phyloP scores from a whole-genome alignment of 1,140 invertebrate species.

The Hirudo medicinalis region DNA sequence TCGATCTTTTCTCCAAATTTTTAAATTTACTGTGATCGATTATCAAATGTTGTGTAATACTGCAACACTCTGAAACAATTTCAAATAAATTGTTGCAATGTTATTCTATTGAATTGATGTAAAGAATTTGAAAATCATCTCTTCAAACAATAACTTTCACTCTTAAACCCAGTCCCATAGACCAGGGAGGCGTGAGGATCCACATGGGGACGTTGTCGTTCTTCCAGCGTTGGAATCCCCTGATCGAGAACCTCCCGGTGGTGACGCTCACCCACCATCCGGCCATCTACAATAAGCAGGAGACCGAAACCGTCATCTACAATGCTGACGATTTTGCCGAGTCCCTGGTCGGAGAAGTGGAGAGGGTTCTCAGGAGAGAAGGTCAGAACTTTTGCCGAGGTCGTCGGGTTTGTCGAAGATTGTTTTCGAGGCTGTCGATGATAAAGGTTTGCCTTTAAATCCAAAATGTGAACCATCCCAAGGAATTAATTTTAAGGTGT shows the following conservation, averaged over 20 bases:
- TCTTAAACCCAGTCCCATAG: constrained; percentile 38
- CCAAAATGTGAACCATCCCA: too few species aligned
- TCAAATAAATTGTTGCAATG: too few species aligned
- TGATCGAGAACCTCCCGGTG: constrained; percentile 61
- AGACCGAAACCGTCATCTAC: constrained; percentile 36
- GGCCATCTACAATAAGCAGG: constrained; percentile 55
- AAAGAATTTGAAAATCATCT: neutral
- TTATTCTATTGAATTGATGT: too few species aligned
- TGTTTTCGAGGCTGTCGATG: neutral
- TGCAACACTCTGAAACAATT: too few species aligned
- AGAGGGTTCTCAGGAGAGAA: constrained; percentile 20
- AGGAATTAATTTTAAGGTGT: too few species aligned
- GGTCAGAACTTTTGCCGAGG: neutral
- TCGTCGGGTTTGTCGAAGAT: neutral
- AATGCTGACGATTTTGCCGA: constrained; percentile 40
- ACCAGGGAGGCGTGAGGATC: constrained; percentile 57
- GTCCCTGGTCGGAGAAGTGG: constrained; percentile 31
- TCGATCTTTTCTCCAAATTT: constrained; percentile 13
- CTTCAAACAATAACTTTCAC: neutral
- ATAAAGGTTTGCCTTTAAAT: too few species aligned
- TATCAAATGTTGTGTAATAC: too few species aligned
- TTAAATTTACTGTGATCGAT: too few species aligned
- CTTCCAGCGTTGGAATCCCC: constrained; percentile 70
- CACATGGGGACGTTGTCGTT: constrained; percentile 56
- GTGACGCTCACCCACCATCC: constrained; percentile 66